These are phyloP conservation scores for Cygnus olor DNA, from an alignment of 2,797 vertebrate species.

Conservation along the genomic window DNA sequence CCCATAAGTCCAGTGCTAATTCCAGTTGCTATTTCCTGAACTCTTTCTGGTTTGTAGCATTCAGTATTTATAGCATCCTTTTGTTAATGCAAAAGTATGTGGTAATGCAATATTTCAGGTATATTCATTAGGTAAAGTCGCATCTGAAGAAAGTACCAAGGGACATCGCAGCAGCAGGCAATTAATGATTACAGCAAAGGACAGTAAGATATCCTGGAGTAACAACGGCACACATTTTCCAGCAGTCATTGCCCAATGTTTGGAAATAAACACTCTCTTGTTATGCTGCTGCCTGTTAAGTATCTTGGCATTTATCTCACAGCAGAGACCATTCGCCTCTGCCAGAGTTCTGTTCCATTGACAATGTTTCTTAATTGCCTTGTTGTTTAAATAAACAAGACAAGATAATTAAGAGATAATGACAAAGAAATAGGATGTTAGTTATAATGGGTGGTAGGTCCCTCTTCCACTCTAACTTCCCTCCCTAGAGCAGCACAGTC, in stretches of 20 bases:
- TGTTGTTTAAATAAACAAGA: slow-evolving; percentile 73
- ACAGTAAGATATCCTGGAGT: neutral
- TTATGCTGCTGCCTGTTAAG: slow-evolving; percentile 61
- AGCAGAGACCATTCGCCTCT: slow-evolving; percentile 46
- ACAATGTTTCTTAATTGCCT: slow-evolving; percentile 71
- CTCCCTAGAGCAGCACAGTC: neutral
- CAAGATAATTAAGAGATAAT: slow-evolving; percentile 75
- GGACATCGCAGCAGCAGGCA: neutral
- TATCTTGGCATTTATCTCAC: slow-evolving; percentile 70
- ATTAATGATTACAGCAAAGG: neutral
- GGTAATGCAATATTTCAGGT: neutral
- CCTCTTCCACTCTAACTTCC: neutral
- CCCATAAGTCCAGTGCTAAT: neutral
- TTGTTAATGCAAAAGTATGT: neutral
- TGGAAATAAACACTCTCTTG: slow-evolving; percentile 35
- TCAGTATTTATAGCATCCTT: neutral
- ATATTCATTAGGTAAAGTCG: neutral
- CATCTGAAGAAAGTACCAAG: neutral
- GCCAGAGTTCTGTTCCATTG: slow-evolving; percentile 71
- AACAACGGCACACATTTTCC: slow-evolving; percentile 1
- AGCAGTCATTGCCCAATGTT: slow-evolving; percentile 41
- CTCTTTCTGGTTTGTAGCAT: neutral
- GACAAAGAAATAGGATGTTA: slow-evolving; percentile 58
- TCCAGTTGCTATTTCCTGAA: neutral
- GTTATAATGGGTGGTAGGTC: slow-evolving; percentile 35